Evolutionary conservation across 1,140 invertebrate genomes (phyloP).

Genomic region (Nautilus pompilius): DNA sequence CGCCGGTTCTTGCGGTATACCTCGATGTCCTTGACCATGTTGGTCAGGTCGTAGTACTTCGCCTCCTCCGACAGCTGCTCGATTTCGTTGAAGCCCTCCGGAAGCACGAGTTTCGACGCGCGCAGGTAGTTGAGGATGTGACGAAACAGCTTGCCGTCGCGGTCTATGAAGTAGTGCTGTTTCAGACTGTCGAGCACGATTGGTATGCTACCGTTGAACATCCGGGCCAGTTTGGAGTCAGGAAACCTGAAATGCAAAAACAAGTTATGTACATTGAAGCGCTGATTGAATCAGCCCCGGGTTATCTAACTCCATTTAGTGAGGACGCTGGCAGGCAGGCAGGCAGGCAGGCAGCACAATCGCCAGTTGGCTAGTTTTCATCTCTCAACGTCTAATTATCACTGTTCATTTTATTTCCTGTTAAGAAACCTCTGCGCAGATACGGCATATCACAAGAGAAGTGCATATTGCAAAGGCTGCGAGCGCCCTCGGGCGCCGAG

Average conservation of each 20-base stretch:
- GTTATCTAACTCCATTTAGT: conserved; percentile 9
- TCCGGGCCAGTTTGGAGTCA: conserved; percentile 83
- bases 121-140: conserved; percentile 95
- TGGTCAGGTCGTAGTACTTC: conserved; percentile 83
- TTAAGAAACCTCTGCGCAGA: no score
- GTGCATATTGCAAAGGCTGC: neutral
- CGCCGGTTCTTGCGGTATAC: conserved; percentile 69
- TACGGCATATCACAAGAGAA: no score
- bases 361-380: conserved; percentile 1
- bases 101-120: conserved; percentile 81
- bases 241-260: conserved; percentile 70
- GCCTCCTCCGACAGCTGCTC: conserved; percentile 92
- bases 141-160: conserved; percentile 92
- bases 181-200: conserved; percentile 94
- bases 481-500: neutral
- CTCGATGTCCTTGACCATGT: conserved; percentile 65
- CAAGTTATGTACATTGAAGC: conserved; percentile 16
- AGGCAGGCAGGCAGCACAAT: no score
- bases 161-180: conserved; percentile 97
- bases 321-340: no score
- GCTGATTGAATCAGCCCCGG: conserved; percentile 9
- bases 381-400: conserved; percentile 5
- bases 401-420: conserved; percentile 2
- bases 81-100: conserved; percentile 80
- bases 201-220: conserved; percentile 95